Conservation (phyloP, 2,113 vertebrate genomes). For the Poeciliopsis turrubarensis region DNA sequence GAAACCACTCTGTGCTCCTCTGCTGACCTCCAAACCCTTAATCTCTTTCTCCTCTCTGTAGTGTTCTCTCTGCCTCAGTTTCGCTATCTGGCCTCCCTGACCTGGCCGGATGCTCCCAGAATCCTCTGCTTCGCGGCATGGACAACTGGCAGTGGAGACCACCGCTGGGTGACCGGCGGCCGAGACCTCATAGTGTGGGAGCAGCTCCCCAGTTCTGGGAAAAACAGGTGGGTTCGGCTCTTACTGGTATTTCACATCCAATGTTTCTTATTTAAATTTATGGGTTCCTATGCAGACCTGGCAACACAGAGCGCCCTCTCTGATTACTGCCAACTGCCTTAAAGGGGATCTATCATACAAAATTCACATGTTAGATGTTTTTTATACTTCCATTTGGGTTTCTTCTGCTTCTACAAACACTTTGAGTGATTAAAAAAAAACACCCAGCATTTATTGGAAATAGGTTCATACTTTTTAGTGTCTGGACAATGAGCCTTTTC, state of each 20-base stretch:
- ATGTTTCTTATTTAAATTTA: neutral
- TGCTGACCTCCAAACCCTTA: conserved; percentile 11
- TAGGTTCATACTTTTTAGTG: too few species aligned
- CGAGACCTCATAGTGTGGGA: conserved; percentile 80
- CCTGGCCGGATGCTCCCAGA: conserved; percentile 74
- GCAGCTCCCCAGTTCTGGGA: conserved; percentile 76
- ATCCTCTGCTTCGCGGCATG: conserved; percentile 80
- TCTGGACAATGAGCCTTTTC: too few species aligned
- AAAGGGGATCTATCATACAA: too few species aligned
- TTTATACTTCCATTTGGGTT: too few species aligned
- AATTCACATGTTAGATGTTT: too few species aligned
- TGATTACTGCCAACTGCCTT: neutral
- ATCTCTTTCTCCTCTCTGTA: conserved; percentile 39
- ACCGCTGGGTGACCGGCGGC: conserved; percentile 83
- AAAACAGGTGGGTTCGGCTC: conserved; percentile 70
- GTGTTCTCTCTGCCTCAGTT: conserved; percentile 81
- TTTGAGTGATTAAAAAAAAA: too few species aligned
- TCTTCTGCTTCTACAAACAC: too few species aligned
- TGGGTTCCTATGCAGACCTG: neutral
- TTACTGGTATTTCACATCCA: conserved; percentile 1
- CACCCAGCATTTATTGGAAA: too few species aligned
- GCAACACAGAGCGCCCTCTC: neutral
- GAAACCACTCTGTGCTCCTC: conserved; percentile 45
- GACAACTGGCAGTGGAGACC: conserved; percentile 81
- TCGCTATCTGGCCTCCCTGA: conserved; percentile 79